Evolutionary conservation across 2,888 invertebrate species (phyloP).

Genomic region (Hirudinaria manillensis): DNA sequence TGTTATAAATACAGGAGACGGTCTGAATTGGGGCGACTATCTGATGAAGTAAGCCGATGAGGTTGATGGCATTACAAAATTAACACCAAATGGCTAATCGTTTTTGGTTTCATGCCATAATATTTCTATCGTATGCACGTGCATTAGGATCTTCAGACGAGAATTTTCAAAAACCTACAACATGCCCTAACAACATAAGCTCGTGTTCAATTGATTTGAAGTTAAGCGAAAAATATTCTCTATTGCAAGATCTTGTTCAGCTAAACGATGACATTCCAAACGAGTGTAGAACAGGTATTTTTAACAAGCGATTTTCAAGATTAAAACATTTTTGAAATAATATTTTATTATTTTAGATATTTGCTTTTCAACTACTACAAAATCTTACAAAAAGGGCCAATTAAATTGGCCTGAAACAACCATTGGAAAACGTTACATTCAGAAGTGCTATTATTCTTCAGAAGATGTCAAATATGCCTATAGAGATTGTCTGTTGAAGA

Average conservation of each 20-base stretch:
- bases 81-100: no score
- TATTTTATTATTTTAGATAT: neutral
- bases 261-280: neutral
- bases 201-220: neutral
- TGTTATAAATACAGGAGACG: no score
- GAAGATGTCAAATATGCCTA: neutral
- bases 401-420: slow-evolving; percentile 14
- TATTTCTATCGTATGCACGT: no score
- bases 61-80: no score
- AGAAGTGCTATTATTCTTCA: slow-evolving; percentile 6
- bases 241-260: neutral
- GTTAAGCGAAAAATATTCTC: neutral
- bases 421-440: slow-evolving; percentile 6
- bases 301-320: no score
- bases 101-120: no score
- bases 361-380: neutral
- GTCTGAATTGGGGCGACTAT: no score
- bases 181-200: no score
- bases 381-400: slow-evolving; percentile 10
- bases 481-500: slow-evolving; percentile 7
- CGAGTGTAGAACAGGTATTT: slow-evolving; percentile 7
- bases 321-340: no score
- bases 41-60: no score
- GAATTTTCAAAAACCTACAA: no score
- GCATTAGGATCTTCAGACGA: no score